Percentiles rank a stretch among this genome's conserved stretches.
Conservation (phyloP, 2,888 invertebrate genomes). For the Drosophila buzzatii region DNA sequence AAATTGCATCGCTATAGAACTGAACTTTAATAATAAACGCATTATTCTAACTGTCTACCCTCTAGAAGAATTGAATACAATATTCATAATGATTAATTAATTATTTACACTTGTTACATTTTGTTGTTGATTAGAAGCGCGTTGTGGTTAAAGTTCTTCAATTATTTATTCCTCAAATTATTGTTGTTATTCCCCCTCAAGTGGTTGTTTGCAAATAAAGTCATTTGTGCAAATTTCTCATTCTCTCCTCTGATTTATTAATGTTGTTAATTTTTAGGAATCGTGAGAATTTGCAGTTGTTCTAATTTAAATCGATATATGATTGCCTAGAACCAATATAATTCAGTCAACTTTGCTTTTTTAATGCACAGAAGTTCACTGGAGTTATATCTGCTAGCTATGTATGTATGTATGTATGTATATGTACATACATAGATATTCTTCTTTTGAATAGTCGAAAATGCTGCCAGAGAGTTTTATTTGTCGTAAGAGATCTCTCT, state of each 20-base stretch:
- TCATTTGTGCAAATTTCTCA: conserved; percentile 17
- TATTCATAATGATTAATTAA: neutral
- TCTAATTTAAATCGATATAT: neutral
- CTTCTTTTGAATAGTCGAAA: no score
- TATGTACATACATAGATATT: no score
- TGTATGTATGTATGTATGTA: no score
- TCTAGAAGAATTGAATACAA: neutral
- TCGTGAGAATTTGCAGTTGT: conserved; percentile 32
- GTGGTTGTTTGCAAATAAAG: conserved; percentile 27
- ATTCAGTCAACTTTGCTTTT: neutral
- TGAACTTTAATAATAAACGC: no score
- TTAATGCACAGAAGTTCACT: no score
- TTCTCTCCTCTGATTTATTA: conserved; percentile 8
- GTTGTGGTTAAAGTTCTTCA: conserved; percentile 22
- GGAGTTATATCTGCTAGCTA: no score
- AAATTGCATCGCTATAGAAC: no score
- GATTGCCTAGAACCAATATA: neutral
- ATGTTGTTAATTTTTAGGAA: neutral
- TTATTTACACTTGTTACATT: neutral
- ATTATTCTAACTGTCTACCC: no score
- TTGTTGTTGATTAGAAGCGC: neutral
- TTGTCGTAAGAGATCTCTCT: no score
- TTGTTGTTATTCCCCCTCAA: conserved; percentile 11
- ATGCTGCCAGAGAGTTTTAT: no score
- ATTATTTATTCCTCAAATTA: conserved; percentile 36